Conservation (phyloP, 2,888 invertebrate genomes). For the Baronia brevicornis region DNA sequence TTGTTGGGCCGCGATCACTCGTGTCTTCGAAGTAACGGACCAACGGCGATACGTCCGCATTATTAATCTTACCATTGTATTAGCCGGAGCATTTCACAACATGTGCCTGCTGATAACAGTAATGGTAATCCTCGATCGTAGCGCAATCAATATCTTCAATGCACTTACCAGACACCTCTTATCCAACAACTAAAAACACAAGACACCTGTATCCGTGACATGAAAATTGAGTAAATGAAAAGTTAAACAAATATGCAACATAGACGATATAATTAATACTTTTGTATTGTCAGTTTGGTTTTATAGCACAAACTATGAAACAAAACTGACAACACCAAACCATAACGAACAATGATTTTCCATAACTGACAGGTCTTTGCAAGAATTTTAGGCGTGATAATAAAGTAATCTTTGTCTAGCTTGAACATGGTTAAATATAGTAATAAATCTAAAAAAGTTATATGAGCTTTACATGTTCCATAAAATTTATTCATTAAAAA, state of each 20-base stretch:
- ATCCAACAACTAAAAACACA: slow-evolving; percentile 27
- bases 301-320: too few relatives aligned
- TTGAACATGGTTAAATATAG: too few relatives aligned
- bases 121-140: slow-evolving; percentile 51
- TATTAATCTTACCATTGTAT: slow-evolving; percentile 73
- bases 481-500: too few relatives aligned
- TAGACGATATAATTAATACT: slow-evolving; percentile 5
- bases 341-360: too few relatives aligned
- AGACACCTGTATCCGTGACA: slow-evolving; percentile 24
- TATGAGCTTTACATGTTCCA: too few relatives aligned
- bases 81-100: slow-evolving; percentile 58
- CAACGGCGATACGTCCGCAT: slow-evolving; percentile 52
- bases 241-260: slow-evolving; percentile 14
- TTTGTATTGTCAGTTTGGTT: too few relatives aligned
- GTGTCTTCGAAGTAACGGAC: slow-evolving; percentile 64
- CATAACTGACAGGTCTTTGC: too few relatives aligned
- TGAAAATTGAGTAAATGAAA: slow-evolving; percentile 8
- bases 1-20: slow-evolving; percentile 64
- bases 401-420: too few relatives aligned
- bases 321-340: too few relatives aligned
- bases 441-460: too few relatives aligned
- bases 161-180: slow-evolving; percentile 51
- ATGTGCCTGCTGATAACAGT: slow-evolving; percentile 62
- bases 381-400: too few relatives aligned
- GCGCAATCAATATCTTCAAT: slow-evolving; percentile 61